phyloP scores from a whole-genome alignment of 2,113 vertebrate species.

The Daphoenositta chrysoptera region DNA sequence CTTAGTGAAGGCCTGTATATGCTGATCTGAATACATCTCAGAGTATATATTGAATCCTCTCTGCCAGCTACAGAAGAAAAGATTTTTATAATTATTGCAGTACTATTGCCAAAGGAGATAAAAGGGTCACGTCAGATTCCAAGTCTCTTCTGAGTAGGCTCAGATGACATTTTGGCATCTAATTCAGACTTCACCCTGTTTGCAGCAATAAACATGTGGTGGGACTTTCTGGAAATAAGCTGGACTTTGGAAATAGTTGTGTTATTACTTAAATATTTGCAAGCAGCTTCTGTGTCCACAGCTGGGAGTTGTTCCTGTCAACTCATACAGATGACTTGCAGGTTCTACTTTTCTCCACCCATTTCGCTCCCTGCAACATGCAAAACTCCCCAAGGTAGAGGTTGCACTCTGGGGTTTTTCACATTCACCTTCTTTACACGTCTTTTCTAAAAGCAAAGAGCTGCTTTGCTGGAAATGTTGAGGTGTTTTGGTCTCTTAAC shows the following conservation, averaged over 20 bases:
- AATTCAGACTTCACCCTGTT: neutral
- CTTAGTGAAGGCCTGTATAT: neutral
- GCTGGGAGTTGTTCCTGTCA: neutral
- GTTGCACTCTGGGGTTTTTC: neutral
- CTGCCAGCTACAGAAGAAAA: constrained; percentile 3
- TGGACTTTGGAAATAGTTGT: constrained; percentile 14
- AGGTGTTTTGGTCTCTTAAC: neutral
- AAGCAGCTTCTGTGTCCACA: neutral
- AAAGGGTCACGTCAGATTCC: constrained; percentile 37
- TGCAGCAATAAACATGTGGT: neutral
- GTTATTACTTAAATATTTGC: constrained; percentile 27
- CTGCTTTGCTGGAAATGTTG: neutral
- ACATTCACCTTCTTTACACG: accelerated
- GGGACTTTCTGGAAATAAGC: constrained; percentile 16
- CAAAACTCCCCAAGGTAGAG: neutral
- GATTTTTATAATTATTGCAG: constrained; percentile 9
- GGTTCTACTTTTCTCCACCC: neutral
- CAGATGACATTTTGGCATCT: neutral
- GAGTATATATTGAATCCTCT: neutral
- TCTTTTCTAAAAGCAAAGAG: neutral
- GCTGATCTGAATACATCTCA: neutral
- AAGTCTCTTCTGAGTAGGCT: neutral
- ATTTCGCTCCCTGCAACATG: neutral
- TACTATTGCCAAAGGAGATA: constrained; percentile 10
- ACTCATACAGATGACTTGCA: neutral